Conservation (phyloP, 2,888 invertebrate genomes). For the Cephus sareptanus region DNA sequence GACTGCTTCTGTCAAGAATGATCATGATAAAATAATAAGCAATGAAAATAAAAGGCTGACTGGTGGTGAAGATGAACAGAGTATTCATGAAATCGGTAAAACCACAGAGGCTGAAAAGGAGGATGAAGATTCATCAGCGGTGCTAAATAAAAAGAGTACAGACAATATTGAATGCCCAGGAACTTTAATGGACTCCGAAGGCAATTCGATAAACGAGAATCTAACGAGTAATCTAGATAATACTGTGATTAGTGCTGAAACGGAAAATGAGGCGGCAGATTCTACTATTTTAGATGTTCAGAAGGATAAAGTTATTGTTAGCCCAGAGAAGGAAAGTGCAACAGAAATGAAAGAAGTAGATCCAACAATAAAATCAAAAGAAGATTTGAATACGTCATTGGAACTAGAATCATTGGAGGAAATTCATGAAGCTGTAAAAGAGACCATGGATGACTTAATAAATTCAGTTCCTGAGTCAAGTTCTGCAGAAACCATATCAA, state of each 20-base stretch:
- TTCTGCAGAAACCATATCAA: neutral
- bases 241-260: neutral
- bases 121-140: constrained; percentile 23
- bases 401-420: constrained; percentile 3
- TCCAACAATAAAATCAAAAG: neutral
- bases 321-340: neutral
- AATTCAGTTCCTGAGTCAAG: neutral
- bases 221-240: neutral
- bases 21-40: neutral
- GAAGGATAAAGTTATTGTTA: neutral
- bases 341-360: neutral
- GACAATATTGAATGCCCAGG: neutral
- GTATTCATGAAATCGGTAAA: neutral
- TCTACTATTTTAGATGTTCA: neutral
- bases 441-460: neutral
- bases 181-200: neutral
- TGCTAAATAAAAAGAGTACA: constrained; percentile 12
- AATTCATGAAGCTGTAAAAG: neutral
- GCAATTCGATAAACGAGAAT: neutral
- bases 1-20: neutral
- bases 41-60: neutral
- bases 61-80: neutral
- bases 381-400: neutral
- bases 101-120: neutral
- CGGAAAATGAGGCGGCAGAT: neutral